Base-by-base conservation (phyloP, 2,113 vertebrate genomes). In the Alligator mississippiensis region DNA sequence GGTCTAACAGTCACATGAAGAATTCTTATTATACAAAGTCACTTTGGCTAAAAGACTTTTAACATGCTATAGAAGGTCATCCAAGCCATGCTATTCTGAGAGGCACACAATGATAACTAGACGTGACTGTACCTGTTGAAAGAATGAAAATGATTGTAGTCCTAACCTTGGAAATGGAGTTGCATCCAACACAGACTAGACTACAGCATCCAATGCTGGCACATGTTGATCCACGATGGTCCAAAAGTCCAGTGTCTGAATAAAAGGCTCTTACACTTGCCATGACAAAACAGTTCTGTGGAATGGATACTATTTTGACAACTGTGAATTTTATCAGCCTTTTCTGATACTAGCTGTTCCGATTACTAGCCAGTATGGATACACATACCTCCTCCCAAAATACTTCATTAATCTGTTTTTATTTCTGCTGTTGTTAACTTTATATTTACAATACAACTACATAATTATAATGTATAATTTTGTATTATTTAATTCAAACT, bases 21-120 rank as follows among this genome's bases (percentile, higher is more conserved):
- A 96, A 85, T 90, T 96, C 91, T 84, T 93, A 54, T 77, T 94
- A 90, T 55, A 63, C 74, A 90, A 93, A 97, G 85, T 83, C 30
- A 77, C 63, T 92, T 96, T 91, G 24, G 68, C 90, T 94, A 92
- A 79, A 81, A 93, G 92, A 85, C 28, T 90, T 90, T 89, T 78
- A 77, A 92, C 81, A 80, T 38, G 59, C 72, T 74, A 85, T 6
- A 77, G 70, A 18, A 1, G 16, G 63, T 60, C 1, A 0, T 68
- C 92, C 24, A 89, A 68, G 77, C 62, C 38, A 85, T 84, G 30
- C 66, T 15, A 77, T 82, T 54, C 85, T 81, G 83, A 91, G 21
- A 10, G 9, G 80, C 75, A n/a, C 22, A 81, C 78, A 63, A 14
- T 54, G 25, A 34, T 85, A 91, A 77, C 83, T 85, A 81, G 64